Conservation (phyloP, 2,113 vertebrate genomes). For the Alosa alosa region DNA sequence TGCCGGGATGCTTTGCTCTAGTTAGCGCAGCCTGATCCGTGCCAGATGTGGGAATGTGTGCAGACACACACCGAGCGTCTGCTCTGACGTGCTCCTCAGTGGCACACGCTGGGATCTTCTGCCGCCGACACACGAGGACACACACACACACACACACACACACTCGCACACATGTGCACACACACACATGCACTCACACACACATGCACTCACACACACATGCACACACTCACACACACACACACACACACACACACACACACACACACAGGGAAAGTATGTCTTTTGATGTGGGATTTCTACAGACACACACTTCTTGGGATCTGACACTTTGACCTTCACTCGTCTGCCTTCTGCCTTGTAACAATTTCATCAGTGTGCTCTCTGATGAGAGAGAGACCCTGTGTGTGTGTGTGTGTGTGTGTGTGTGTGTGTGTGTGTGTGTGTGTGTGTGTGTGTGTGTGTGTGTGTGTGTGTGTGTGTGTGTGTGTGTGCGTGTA, state of each 20-base stretch:
- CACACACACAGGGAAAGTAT: not conserved
- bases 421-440: not conserved
- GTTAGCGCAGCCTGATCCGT: conserved; percentile 38
- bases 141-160: conserved; percentile 1
- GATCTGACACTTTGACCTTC: conserved; percentile 22
- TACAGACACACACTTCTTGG: not conserved
- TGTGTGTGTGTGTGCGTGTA: not conserved
- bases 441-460: not conserved
- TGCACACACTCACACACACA: too few species aligned
- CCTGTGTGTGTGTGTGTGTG: not conserved
- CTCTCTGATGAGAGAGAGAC: not conserved
- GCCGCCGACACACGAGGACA: not conserved
- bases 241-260: too few species aligned
- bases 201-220: too few species aligned
- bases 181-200: too few species aligned
- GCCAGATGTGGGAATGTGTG: conserved; percentile 46
- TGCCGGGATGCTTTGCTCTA: conserved; percentile 42
- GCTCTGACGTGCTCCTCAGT: not conserved
- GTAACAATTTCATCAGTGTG: not conserved
- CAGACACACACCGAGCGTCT: not conserved
- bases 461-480: not conserved
- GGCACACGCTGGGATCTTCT: conserved; percentile 3
- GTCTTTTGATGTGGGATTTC: not conserved
- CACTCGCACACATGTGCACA: not conserved
- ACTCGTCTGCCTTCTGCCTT: not conserved